These are phyloP conservation scores for Philonicus albiceps DNA, from an alignment of 2,888 invertebrate genomes.

Conservation along the genomic window DNA sequence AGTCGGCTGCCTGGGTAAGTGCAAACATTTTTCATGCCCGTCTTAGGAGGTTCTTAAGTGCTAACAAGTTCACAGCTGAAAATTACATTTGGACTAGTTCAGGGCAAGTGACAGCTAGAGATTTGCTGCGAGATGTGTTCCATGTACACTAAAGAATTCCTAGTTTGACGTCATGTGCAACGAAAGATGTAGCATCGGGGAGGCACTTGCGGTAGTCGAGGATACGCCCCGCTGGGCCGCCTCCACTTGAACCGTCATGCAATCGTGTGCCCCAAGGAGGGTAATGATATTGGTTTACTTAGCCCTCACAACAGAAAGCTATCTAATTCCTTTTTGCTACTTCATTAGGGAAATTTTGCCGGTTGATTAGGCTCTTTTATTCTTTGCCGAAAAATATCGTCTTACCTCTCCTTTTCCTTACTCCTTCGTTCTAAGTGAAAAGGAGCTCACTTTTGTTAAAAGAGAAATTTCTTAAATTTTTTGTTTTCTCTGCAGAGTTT, in stretches of 20 bases:
- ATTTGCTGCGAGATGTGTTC: slow-evolving; percentile 7
- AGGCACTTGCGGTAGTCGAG: background rate
- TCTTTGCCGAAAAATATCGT: background rate
- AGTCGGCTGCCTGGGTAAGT: slow-evolving; percentile 15
- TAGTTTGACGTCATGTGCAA: slow-evolving; percentile 10
- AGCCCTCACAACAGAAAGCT: background rate
- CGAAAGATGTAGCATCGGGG: background rate
- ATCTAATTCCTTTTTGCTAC: background rate
- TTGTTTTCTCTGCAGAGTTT: background rate
- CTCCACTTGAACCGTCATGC: background rate
- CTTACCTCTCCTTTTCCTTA: background rate
- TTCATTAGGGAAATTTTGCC: background rate
- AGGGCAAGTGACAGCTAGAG: slow-evolving; percentile 27
- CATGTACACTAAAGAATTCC: background rate
- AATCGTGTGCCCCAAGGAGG: background rate
- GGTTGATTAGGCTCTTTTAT: background rate
- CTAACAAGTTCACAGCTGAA: slow-evolving; percentile 29
- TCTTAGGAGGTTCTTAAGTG: slow-evolving; percentile 26
- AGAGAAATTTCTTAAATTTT: background rate
- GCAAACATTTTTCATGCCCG: slow-evolving; percentile 29
- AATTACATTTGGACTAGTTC: slow-evolving; percentile 35
- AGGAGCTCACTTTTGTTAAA: background rate
- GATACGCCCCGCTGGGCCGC: background rate
- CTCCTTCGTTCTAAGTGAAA: background rate
- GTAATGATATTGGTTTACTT: background rate